These are phyloP conservation scores for Solea senegalensis DNA, from an alignment of 2,113 vertebrate genomes.

Conservation along the genomic window DNA sequence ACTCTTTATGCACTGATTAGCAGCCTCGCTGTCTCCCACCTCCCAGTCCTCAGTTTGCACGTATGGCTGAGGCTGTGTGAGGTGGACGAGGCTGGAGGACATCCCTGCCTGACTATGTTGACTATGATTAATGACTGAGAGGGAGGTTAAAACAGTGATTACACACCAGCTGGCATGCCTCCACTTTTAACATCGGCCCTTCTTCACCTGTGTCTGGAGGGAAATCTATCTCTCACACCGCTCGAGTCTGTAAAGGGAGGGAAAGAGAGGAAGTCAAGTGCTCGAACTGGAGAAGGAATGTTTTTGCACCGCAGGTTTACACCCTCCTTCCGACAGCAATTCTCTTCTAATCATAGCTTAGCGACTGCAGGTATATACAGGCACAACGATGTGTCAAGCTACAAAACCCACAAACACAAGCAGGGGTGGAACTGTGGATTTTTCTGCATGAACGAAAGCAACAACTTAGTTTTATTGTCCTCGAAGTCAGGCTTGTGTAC, in stretches of 20 bases:
- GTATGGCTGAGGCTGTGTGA: neutral
- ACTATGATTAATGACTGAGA: conserved; percentile 72
- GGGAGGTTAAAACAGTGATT: conserved; percentile 72
- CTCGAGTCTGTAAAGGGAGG: conserved; percentile 21
- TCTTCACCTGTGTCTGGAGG: conserved; percentile 57
- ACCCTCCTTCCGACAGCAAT: neutral
- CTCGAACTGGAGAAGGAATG: neutral
- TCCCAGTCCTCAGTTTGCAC: neutral
- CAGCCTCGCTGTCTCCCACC: conserved; percentile 33
- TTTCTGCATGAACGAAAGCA: no score
- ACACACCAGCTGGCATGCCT: conserved; percentile 59
- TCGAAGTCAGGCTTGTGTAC: no score
- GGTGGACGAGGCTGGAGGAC: conserved; percentile 28
- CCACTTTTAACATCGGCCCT: conserved; percentile 47
- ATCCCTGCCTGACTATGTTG: conserved; percentile 41
- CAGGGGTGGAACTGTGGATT: neutral
- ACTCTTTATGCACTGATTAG: conserved; percentile 47
- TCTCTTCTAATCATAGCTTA: neutral
- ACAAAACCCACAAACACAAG: neutral
- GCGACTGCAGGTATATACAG: no score
- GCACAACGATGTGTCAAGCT: neutral
- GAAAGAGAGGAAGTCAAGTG: conserved; percentile 7
- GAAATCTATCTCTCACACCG: conserved; percentile 30
- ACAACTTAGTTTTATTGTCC: no score
- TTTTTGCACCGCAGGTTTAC: neutral